Conservation (phyloP, 2,113 vertebrate genomes). For the Grammomys surdaster region DNA sequence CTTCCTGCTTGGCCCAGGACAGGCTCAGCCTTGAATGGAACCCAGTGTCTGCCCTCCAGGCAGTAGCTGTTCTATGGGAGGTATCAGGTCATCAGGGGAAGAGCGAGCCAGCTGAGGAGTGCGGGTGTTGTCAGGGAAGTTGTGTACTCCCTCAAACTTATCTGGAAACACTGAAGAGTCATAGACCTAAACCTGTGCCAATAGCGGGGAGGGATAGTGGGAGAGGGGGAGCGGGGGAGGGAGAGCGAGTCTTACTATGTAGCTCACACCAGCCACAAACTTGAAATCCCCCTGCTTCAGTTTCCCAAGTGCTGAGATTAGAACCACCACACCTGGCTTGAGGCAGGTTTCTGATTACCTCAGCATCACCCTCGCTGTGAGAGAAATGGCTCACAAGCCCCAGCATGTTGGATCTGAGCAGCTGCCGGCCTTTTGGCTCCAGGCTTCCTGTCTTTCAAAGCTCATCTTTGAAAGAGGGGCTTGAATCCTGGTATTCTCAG, state of each 20-base stretch:
- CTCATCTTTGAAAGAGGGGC: fast-evolving
- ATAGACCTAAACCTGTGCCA: neutral
- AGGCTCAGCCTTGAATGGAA: neutral
- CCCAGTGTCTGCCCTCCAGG: neutral
- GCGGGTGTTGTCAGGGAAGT: neutral
- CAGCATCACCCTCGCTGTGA: neutral
- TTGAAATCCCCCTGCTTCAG: neutral
- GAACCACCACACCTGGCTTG: neutral
- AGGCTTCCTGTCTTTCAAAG: fast-evolving
- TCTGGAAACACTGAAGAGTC: neutral
- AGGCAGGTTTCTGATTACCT: no score
- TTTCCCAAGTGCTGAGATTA: neutral
- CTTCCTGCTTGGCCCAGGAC: neutral
- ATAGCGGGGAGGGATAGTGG: no score
- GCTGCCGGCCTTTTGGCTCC: neutral
- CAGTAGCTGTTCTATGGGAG: neutral
- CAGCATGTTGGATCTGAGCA: fast-evolving
- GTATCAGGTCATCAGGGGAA: neutral
- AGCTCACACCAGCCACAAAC: neutral
- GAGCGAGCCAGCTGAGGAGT: neutral
- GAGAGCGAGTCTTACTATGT: neutral
- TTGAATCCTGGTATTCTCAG: fast-evolving
- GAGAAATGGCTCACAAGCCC: neutral
- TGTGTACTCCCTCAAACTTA: neutral
- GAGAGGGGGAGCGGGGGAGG: neutral